Conservation (phyloP, 2,797 vertebrate genomes). For the Rhinoraja longicauda region DNA sequence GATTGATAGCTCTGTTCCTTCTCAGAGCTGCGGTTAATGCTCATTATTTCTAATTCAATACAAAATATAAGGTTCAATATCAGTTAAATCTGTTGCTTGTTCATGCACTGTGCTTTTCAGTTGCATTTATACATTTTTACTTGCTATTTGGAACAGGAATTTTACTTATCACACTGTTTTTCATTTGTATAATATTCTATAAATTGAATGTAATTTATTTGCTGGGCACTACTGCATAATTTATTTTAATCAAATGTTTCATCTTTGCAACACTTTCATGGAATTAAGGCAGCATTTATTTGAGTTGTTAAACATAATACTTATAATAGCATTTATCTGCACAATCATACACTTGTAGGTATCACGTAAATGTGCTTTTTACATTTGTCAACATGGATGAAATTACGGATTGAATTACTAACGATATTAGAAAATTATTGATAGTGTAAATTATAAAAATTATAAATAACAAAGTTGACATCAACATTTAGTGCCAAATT, state of each 20-base stretch:
- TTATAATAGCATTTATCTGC: neutral
- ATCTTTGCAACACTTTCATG: neutral
- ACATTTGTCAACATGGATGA: neutral
- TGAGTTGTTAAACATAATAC: conserved; percentile 2
- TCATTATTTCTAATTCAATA: neutral
- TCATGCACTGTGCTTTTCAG: neutral
- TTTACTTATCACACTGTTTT: neutral
- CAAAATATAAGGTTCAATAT: neutral
- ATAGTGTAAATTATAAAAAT: conserved; percentile 1
- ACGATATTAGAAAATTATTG: neutral
- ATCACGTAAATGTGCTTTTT: neutral
- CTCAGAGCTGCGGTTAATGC: neutral
- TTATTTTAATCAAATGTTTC: neutral
- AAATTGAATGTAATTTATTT: neutral
- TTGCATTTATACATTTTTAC: conserved; percentile 11
- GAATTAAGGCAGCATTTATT: neutral
- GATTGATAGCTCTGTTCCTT: neutral
- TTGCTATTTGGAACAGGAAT: conserved; percentile 14
- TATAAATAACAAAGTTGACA: neutral
- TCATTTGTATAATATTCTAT: neutral
- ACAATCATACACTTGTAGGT: neutral
- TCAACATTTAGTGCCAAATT: neutral
- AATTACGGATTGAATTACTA: neutral
- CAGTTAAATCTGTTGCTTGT: neutral
- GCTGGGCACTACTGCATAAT: neutral